These are phyloP conservation scores for Anodontia alba DNA, from an alignment of 2,888 invertebrate genomes.

Conservation along the genomic window DNA sequence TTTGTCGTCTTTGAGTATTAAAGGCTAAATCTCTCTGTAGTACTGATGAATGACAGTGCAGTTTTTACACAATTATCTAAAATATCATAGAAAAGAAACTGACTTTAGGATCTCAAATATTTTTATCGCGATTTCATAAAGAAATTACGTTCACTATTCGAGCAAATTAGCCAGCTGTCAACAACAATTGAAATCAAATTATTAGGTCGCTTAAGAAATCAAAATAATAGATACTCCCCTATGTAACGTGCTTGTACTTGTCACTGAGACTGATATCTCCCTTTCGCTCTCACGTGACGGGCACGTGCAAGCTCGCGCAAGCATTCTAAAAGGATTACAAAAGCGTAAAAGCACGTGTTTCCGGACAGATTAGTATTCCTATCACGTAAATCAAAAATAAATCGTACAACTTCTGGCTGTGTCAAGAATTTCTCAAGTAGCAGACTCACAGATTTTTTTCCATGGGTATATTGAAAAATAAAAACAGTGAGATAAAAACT, in stretches of 20 bases:
- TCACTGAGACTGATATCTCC: constrained; percentile 6
- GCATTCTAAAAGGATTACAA: constrained; percentile 1
- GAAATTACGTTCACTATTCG: background rate
- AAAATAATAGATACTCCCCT: constrained; percentile 11
- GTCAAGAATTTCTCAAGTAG: background rate
- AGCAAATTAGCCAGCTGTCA: constrained; percentile 16
- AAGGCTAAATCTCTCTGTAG: no score
- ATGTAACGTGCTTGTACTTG: constrained; percentile 6
- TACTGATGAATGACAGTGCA: no score
- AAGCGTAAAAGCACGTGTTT: constrained; percentile 14
- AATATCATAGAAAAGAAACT: no score
- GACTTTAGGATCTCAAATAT: no score
- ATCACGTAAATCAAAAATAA: constrained; percentile 9
- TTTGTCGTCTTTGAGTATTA: no score
- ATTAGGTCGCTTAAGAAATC: constrained; percentile 14
- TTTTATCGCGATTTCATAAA: background rate
- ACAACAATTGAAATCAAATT: constrained; percentile 14
- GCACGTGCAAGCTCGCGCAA: constrained; percentile 26
- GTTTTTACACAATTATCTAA: no score
- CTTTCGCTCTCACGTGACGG: constrained; percentile 35
- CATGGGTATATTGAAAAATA: no score
- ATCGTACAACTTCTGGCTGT: background rate
- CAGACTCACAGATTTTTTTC: no score
- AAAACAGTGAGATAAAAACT: no score
- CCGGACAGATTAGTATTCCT: constrained; percentile 1